phyloP scores from a whole-genome alignment of 2,888 invertebrate genomes.

The Eupithecia pulchellata region DNA sequence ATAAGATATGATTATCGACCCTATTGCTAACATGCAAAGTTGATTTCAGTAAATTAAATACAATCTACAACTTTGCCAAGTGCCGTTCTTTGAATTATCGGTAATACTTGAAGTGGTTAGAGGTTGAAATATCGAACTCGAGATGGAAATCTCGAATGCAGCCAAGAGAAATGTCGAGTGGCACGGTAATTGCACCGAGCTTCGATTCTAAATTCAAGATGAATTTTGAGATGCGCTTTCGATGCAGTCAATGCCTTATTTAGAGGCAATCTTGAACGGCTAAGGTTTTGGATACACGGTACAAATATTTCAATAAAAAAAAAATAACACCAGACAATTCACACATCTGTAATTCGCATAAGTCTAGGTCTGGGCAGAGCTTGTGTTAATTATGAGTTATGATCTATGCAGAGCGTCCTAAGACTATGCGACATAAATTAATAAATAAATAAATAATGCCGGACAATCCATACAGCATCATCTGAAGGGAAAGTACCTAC shows the following conservation, averaged over 20 bases:
- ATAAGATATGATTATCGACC: neutral
- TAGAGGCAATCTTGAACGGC: slow-evolving; percentile 26
- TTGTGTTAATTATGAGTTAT: too few species aligned
- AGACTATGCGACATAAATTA: too few species aligned
- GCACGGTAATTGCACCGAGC: slow-evolving; percentile 35
- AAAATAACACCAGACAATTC: neutral
- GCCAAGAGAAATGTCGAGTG: slow-evolving; percentile 24
- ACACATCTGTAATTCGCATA: too few species aligned
- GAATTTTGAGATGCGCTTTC: slow-evolving; percentile 44
- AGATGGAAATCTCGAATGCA: neutral
- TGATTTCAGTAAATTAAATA: neutral
- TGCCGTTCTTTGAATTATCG: neutral
- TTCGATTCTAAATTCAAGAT: slow-evolving; percentile 39
- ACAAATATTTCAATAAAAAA: neutral
- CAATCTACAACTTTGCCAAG: neutral
- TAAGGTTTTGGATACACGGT: slow-evolving; percentile 3
- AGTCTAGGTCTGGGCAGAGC: too few species aligned
- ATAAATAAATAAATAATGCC: neutral
- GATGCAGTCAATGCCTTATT: slow-evolving; percentile 49
- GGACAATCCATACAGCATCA: neutral
- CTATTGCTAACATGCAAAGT: neutral
- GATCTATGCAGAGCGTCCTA: too few species aligned
- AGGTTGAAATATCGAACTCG: slow-evolving; percentile 9
- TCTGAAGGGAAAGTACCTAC: too few species aligned
- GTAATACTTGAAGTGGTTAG: neutral